Evolutionary conservation across 2,888 invertebrate species (phyloP), one percentile per base, ranked within the genome.

Genomic region (Aphidoletes aphidimyza): DNA sequence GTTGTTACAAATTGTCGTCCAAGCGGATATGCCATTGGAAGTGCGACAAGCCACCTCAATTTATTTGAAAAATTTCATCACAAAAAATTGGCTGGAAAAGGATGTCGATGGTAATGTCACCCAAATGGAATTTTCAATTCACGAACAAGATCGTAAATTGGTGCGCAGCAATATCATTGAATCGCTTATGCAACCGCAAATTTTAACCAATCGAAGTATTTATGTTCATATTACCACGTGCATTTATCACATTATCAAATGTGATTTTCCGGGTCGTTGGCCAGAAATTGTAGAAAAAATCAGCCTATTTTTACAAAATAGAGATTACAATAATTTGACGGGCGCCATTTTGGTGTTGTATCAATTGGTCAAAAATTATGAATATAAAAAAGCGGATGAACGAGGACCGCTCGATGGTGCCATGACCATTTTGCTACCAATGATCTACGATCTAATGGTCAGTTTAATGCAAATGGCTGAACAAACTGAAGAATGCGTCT

Each of bases 241-340:
- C 89, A 94, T 98, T 26, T 96, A 95, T 90, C 94, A 94, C 86
- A 98, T 99, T 86, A 95, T 99, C 83, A 98, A 98, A 89, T 93
- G 95, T 89, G 99, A 99, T 89, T 99, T 98, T 89, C 99, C 99
- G 5, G 94, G 94, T 83, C 93, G 96, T 87, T 98, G 98, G 98
- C 96, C 98, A 0, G 96, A 96, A 89, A 94, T 99, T 86, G 97
- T 98, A 14, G 98, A 98, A 89, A 98, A 98, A 92, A 95, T 99
- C 86, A 95, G 95, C 88, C 94, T 96, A 88, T 98, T 97, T 89
- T 91, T 99, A 85, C 96, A 97, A 91, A 96, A 1, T 1, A 85
- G 83, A 86, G 97, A 97, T 88, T 93, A 94, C 0, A 93, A 92
- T 86, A 94, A 94, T 85, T 97, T 97, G 96, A 95, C 96, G 91